Evolutionary conservation across 1,140 invertebrate genomes (phyloP).

Genomic region (Dinoponera quadriceps): DNA sequence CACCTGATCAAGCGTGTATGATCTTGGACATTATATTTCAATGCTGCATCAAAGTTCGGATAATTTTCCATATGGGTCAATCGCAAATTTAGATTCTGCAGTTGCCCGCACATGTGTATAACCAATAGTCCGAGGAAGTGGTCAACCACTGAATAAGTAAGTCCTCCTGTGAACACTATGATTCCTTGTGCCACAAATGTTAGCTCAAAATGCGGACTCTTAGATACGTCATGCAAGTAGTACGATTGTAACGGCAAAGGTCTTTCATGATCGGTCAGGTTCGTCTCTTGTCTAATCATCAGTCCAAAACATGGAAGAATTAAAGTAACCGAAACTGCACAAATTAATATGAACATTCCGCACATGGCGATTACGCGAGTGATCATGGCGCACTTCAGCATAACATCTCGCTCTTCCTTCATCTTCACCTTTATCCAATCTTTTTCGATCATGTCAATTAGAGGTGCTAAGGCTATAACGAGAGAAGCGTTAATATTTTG

Average conservation of each 20-base stretch:
- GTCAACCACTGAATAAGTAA: constrained; percentile 20
- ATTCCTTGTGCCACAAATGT: constrained; percentile 6
- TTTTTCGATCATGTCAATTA: constrained; percentile 31
- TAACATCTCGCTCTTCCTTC: constrained; percentile 35
- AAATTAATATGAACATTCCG: background rate
- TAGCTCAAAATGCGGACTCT: constrained; percentile 40
- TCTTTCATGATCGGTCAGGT: constrained; percentile 9
- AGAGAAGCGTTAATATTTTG: background rate
- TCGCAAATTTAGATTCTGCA: constrained; percentile 37
- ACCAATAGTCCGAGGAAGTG: no score
- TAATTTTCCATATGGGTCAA: background rate
- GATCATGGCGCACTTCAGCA: constrained; percentile 22
- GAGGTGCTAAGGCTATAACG: background rate
- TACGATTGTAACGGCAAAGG: no score
- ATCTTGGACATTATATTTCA: constrained; percentile 17
- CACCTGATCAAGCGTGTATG: constrained; percentile 51
- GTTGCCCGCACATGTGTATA: constrained; percentile 39
- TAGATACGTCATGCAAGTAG: constrained; percentile 20
- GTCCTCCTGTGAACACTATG: background rate
- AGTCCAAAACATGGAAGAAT: background rate
- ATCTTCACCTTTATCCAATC: no score
- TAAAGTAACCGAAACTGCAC: background rate
- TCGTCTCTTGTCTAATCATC: background rate
- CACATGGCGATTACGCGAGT: background rate
- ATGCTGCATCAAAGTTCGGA: background rate